These are phyloP conservation scores for Trachops cirrhosus DNA, from an alignment of 2,797 vertebrate species.

Conservation along the genomic window DNA sequence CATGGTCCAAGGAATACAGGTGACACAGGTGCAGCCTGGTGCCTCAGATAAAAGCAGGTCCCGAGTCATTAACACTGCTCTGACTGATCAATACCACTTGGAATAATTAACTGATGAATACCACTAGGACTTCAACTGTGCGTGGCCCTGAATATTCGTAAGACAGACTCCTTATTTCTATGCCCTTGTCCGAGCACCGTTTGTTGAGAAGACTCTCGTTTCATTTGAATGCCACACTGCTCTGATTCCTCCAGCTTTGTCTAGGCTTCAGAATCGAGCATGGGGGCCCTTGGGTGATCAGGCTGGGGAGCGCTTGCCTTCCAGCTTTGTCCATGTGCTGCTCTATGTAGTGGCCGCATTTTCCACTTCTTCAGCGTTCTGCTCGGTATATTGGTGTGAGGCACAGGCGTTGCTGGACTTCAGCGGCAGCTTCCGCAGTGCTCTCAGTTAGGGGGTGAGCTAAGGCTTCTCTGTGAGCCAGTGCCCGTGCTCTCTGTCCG, in stretches of 20 bases:
- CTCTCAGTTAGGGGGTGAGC: not conserved
- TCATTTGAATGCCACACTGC: no score
- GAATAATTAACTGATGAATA: not conserved
- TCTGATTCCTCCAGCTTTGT: not conserved
- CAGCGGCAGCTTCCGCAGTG: not conserved
- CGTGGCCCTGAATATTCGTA: not conserved
- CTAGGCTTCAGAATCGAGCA: not conserved
- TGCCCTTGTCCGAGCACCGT: not conserved
- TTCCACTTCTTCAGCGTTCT: not conserved
- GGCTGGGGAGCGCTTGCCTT: not conserved
- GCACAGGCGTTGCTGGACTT: accelerated
- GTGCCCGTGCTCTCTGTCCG: not conserved
- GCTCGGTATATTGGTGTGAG: not conserved
- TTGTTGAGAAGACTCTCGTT: not conserved
- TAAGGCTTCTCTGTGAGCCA: not conserved
- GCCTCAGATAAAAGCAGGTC: not conserved
- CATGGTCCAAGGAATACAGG: not conserved
- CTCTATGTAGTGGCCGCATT: not conserved
- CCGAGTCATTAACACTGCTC: not conserved
- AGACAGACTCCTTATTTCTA: not conserved
- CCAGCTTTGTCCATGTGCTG: not conserved
- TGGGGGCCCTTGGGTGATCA: not conserved
- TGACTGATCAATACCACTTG: not conserved
- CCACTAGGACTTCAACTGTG: not conserved
- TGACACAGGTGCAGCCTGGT: not conserved